phyloP scores from a whole-genome alignment of 1,140 invertebrate genomes.

The Apocrypta bakeri region DNA sequence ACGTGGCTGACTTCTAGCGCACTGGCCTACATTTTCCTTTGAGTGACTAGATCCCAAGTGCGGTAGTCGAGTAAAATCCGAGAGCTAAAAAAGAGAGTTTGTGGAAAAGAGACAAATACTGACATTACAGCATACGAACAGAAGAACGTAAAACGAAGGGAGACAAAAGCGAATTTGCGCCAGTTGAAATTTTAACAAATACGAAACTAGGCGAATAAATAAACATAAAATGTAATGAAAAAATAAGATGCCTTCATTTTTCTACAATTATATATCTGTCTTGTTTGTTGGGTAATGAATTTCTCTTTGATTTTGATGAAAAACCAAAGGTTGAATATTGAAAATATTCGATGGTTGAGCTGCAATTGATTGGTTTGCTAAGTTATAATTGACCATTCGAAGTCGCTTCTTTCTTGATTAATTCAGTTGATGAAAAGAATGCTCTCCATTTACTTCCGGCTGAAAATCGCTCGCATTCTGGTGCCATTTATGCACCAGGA shows the following conservation, averaged over 20 bases:
- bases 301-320: not conserved
- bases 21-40: constrained; percentile 47
- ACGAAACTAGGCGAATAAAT: constrained; percentile 18
- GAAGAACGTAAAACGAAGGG: not conserved
- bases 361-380: not conserved
- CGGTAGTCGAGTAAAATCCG: constrained; percentile 15
- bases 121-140: constrained; percentile 32
- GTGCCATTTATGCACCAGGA: not conserved
- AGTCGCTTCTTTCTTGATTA: not conserved
- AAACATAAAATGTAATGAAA: too few species aligned
- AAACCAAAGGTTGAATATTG: not conserved
- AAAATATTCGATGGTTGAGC: too few species aligned
- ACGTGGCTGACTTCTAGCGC: constrained; percentile 32
- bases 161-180: not conserved
- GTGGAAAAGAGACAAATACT: not conserved
- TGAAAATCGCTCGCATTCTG: not conserved
- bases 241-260: too few species aligned
- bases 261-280: too few species aligned
- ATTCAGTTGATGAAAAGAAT: not conserved
- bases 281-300: too few species aligned
- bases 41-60: not conserved
- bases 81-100: not conserved
- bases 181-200: constrained; percentile 21
- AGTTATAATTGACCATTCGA: not conserved
- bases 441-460: not conserved